Percentiles rank a stretch among this genome's conserved stretches.
Evolutionary conservation across 2,113 vertebrate species (phyloP).

Genomic region (Ursus arctos): DNA sequence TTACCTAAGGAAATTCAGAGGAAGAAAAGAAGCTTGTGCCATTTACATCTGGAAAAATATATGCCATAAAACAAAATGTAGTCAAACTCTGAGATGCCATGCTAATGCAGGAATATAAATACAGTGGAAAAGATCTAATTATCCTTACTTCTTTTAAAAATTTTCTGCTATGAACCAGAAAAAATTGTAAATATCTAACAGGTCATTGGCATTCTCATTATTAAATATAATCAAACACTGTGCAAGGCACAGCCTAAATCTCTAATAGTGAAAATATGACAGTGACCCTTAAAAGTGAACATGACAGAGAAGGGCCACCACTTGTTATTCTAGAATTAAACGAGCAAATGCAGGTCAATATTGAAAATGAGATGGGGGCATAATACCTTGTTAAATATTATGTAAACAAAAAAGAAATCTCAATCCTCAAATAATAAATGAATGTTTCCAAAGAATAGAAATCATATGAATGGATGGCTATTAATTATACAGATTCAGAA

Average conservation of each 20-base stretch:
- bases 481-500: neutral
- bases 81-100: neutral
- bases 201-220: neutral
- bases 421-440: neutral
- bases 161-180: neutral
- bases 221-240: neutral
- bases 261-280: neutral
- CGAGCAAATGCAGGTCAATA: conserved; percentile 16
- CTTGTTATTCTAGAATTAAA: neutral
- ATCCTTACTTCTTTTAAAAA: neutral
- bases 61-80: neutral
- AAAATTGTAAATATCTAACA: neutral
- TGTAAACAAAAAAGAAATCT: neutral
- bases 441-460: neutral
- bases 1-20: neutral
- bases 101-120: neutral
- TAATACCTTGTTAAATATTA: neutral
- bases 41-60: neutral
- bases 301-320: accelerated
- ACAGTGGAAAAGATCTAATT: neutral
- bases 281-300: neutral
- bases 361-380: neutral
- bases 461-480: neutral
- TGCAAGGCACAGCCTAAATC: neutral
- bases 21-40: too few species aligned